Conservation (phyloP, 2,113 vertebrate genomes). For the Corythoichthys haematopterus region DNA sequence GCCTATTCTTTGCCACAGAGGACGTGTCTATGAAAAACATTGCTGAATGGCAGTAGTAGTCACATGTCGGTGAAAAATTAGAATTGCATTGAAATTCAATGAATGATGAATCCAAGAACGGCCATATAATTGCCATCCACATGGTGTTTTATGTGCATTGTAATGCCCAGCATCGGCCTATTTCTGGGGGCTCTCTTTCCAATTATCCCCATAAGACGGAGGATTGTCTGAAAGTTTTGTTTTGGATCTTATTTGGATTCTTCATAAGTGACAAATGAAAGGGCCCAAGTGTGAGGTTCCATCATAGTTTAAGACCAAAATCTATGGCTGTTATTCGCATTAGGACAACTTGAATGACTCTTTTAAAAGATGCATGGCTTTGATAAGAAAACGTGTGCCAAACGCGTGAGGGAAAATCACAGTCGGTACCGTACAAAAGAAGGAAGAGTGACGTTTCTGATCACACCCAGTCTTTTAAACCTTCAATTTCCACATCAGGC, state of each 20-base stretch:
- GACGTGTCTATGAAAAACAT: neutral
- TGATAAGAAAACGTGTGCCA: neutral
- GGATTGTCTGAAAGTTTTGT: too few species aligned
- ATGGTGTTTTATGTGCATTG: too few species aligned
- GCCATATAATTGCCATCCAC: too few species aligned
- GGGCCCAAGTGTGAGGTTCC: neutral
- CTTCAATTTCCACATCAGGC: conserved; percentile 46
- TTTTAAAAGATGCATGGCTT: neutral
- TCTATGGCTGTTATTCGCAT: neutral
- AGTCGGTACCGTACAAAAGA: conserved; percentile 36
- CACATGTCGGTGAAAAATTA: too few species aligned
- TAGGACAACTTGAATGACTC: neutral
- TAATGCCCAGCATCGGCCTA: too few species aligned
- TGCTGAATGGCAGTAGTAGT: neutral
- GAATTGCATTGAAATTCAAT: too few species aligned
- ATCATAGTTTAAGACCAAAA: neutral
- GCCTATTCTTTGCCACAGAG: conserved; percentile 20
- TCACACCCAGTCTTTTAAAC: conserved; percentile 45
- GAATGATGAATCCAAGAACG: too few species aligned
- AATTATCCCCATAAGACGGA: too few species aligned
- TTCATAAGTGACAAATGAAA: neutral
- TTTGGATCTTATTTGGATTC: neutral
- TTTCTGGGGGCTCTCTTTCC: too few species aligned
- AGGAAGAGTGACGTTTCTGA: conserved; percentile 47
- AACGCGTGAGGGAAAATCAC: conserved; percentile 10